Conservation (phyloP, 2,888 invertebrate species). For the Volucella zonaria region DNA sequence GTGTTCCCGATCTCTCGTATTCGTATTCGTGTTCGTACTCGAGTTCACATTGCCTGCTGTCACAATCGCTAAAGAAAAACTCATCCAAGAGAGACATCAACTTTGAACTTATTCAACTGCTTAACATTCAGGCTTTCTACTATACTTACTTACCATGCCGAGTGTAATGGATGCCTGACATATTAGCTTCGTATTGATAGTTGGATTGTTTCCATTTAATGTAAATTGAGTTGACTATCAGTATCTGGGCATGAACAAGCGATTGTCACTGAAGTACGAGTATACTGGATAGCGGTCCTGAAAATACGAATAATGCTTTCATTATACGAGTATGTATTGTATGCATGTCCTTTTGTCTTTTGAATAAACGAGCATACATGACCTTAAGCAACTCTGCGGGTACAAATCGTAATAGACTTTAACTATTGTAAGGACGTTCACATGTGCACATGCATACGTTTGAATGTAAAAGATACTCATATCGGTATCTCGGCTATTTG, state of each 20-base stretch:
- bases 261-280: conserved; percentile 35
- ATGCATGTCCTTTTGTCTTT: conserved; percentile 18
- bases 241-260: conserved; percentile 54
- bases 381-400: background rate
- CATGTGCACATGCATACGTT: background rate
- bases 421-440: background rate
- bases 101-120: conserved; percentile 65
- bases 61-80: conserved; percentile 28
- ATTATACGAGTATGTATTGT: conserved; percentile 1
- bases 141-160: conserved; percentile 8
- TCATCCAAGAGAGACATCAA: conserved; percentile 20
- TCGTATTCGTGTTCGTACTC: background rate
- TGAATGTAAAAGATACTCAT: too few species aligned
- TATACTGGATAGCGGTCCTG: conserved; percentile 19
- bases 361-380: background rate
- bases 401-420: conserved; percentile 9
- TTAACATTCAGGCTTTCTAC: conserved; percentile 60
- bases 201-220: conserved; percentile 66
- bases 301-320: conserved; percentile 22
- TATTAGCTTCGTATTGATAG: conserved; percentile 59
- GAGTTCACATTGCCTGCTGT: background rate
- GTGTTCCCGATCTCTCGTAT: conserved; percentile 35
- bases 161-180: conserved; percentile 70
- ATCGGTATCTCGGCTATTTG: too few species aligned
- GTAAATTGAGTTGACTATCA: conserved; percentile 55